phyloP scores from a whole-genome alignment of 2,888 invertebrate genomes.

The Hyposoter dolosus region DNA sequence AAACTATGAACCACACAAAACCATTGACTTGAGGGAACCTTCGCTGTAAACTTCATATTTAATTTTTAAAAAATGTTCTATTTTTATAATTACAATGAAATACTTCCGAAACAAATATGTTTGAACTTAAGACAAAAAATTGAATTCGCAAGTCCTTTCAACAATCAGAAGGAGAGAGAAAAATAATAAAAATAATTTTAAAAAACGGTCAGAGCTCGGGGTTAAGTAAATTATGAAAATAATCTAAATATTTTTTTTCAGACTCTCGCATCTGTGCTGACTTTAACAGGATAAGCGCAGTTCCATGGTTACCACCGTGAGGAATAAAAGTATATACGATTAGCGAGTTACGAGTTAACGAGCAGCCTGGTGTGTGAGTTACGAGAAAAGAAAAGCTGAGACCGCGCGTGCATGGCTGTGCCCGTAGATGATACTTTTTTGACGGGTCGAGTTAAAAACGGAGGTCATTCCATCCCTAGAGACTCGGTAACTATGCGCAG shows the following conservation, averaged over 20 bases:
- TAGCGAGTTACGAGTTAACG: slow-evolving; percentile 52
- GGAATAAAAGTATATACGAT: slow-evolving; percentile 9
- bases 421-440: slow-evolving; percentile 34
- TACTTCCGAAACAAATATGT: neutral
- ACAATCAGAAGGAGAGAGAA: neutral
- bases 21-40: neutral
- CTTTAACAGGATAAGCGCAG: neutral
- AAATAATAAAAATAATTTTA: neutral
- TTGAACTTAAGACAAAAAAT: neutral
- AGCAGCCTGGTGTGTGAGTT: slow-evolving; percentile 38
- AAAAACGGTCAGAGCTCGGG: neutral
- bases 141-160: neutral
- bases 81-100: neutral
- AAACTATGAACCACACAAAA: neutral
- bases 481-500: slow-evolving; percentile 29
- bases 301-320: slow-evolving; percentile 10
- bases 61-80: neutral
- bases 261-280: neutral
- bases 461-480: slow-evolving; percentile 13
- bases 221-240: neutral
- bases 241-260: neutral
- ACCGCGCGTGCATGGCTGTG: neutral
- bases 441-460: slow-evolving; percentile 40
- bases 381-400: slow-evolving; percentile 20
- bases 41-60: too few species aligned